Evolutionary conservation across 2,113 vertebrate genomes (phyloP).

Genomic region (Elgaria multicarinata): DNA sequence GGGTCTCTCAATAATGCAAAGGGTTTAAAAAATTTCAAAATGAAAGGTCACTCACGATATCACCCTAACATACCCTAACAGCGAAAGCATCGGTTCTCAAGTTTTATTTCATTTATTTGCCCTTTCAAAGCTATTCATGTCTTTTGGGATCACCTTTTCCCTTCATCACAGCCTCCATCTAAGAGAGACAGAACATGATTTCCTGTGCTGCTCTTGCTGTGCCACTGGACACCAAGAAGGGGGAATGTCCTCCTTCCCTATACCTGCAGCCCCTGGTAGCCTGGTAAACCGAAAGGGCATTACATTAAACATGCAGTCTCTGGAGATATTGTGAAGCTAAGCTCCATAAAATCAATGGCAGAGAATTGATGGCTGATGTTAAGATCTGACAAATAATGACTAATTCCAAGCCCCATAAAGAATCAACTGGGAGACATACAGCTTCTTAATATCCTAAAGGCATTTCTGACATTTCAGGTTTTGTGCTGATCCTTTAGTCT

Average conservation of each 20-base stretch:
- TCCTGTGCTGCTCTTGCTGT: background rate
- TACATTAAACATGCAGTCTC: conserved; percentile 1
- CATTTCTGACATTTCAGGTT: conserved; percentile 18
- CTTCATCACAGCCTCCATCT: background rate
- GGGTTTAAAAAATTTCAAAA: background rate
- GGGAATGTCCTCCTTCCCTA: background rate
- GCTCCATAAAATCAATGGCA: background rate
- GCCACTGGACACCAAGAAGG: fast-evolving
- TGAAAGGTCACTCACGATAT: background rate
- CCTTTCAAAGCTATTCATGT: background rate
- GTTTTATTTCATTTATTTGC: conserved; percentile 4
- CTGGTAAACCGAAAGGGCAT: background rate
- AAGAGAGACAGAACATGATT: background rate
- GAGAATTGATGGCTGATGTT: background rate
- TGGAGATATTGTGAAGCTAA: background rate
- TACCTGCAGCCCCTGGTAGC: conserved; percentile 3
- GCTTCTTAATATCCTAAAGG: conserved; percentile 13
- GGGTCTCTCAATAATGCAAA: fast-evolving
- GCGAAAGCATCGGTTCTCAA: background rate
- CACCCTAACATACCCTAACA: background rate
- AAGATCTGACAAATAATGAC: background rate
- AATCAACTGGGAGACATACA: conserved; percentile 25
- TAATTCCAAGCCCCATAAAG: conserved; percentile 44
- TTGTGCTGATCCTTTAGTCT: conserved; percentile 17
- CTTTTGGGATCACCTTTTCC: background rate